Base-by-base conservation (phyloP, 2,888 invertebrate genomes). In the Nowickia ferox region DNA sequence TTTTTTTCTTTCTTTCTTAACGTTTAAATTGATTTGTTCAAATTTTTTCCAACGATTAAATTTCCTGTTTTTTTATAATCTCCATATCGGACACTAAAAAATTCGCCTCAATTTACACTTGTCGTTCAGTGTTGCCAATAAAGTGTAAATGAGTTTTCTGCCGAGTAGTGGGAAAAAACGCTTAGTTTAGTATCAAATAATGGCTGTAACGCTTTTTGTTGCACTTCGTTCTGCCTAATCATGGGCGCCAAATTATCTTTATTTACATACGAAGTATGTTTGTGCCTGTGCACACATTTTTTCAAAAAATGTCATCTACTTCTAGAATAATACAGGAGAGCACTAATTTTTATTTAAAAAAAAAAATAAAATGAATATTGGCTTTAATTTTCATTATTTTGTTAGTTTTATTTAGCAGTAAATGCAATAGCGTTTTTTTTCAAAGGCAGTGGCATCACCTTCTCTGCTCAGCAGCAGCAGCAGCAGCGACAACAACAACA, bases 11-110 rank as follows among this genome's bases (percentile, higher is more conserved):
- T 79, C 59, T 72, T 76, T 77, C 66, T 88, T 83, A 69, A 40
- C 40, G 69, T 89, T 89, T 89, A 91, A 92, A 92, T 92, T 92
- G 92, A 92, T 92, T 92, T 92, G 92, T 92, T 92, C 91, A 92
- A 83, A 92, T 92, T 92, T 92, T 79, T 92, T 91, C 90, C 91
- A 91, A 90, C 92, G 91, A 92, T 92, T 92, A 92, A 92, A 92
- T 92, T 91, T 90, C 86, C 71, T 66, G 48, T 30, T 42, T 42
- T 40, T 57, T 88, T 89, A 88, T 89, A 89, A 89, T 87, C 84
- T 89, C 89, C 90, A n/a, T 38, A 38, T 46, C 30, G 51, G 38
- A 48, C 59, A 22, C 55, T 22, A 57, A 51, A 22, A 17, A 84
- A 83, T 71, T 71, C 82, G 79, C n/a, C 66, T 86, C 86, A 79